Percentiles rank a stretch among this genome's conserved stretches.
These are phyloP conservation scores for Drosophila mimica DNA, from an alignment of 2,888 invertebrate species.

Conservation along the genomic window DNA sequence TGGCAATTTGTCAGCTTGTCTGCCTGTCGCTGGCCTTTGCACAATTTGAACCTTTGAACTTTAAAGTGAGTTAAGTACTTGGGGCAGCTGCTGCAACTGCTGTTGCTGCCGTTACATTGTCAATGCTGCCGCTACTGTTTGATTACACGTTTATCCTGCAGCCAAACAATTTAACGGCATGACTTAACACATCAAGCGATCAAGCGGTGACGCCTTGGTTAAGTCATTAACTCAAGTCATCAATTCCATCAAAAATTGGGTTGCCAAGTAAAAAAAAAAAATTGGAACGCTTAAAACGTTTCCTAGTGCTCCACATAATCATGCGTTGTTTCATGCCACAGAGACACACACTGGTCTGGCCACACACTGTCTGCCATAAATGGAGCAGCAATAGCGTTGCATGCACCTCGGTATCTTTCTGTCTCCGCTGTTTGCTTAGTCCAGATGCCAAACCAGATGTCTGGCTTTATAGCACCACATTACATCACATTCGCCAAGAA, in stretches of 20 bases:
- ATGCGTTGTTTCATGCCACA: constrained; percentile 60
- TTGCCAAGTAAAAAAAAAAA: constrained; percentile 20
- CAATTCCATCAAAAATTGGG: constrained; percentile 46
- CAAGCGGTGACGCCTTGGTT: constrained; percentile 27
- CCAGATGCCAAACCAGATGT: constrained; percentile 63
- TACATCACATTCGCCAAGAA: constrained; percentile 70
- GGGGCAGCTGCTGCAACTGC: constrained; percentile 22
- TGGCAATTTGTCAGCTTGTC: constrained; percentile 59
- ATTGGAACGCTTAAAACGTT: constrained; percentile 42
- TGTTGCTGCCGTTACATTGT: constrained; percentile 18
- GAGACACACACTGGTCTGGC: constrained; percentile 29
- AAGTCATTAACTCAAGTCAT: constrained; percentile 51
- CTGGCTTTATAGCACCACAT: constrained; percentile 64
- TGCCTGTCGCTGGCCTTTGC: constrained; percentile 54
- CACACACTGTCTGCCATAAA: constrained; percentile 70
- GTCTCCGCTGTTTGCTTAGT: constrained; percentile 39
- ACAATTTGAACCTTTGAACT: constrained; percentile 68
- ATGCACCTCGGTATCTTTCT: constrained; percentile 29
- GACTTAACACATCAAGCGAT: constrained; percentile 16
- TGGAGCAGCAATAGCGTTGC: constrained; percentile 61
- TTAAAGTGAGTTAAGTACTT: constrained; percentile 53
- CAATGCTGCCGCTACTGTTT: constrained; percentile 50
- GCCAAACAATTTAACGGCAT: constrained; percentile 23
- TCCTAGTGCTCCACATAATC: constrained; percentile 77
- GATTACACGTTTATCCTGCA: constrained; percentile 35